Evolutionary conservation across 37 sponge, comb jelly and placozoan species (phyloP).

Genomic region (Crambe crambe): DNA sequence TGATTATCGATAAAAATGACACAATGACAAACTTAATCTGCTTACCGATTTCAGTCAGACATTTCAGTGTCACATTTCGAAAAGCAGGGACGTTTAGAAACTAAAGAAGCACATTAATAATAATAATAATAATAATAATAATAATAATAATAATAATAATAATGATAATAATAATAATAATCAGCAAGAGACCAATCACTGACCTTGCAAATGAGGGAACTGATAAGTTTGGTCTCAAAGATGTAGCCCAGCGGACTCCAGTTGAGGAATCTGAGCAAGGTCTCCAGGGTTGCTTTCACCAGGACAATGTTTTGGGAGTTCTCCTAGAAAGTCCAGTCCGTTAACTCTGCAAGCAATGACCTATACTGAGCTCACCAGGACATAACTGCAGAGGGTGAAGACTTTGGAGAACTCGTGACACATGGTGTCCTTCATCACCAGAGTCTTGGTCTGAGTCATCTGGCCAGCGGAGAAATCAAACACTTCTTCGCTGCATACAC

Average conservation of each 20-base stretch:
- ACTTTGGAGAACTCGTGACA: conserved; percentile 95
- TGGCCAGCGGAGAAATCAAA: conserved; percentile 97
- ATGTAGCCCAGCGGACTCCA: conserved; percentile 99
- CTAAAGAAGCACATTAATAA: conserved; percentile 45
- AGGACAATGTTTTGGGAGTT: conserved; percentile 82
- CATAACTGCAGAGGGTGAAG: conserved; percentile 88
- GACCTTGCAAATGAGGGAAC: conserved; percentile 93
- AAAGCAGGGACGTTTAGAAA: conserved; percentile 95
- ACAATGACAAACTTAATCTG: neutral
- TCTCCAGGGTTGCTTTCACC: conserved; percentile 75
- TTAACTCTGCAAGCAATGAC: neutral
- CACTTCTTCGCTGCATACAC: conserved; percentile 97
- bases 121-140: too few species aligned
- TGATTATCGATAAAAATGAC: neutral
- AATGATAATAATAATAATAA: neutral
- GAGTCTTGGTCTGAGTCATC: conserved; percentile 97
- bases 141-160: too few species aligned
- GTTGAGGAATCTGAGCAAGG: conserved; percentile 88
- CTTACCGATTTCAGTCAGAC: conserved; percentile 96
- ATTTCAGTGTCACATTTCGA: conserved; percentile 96
- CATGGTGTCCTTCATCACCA: conserved; percentile 98
- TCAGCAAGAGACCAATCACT: too few species aligned
- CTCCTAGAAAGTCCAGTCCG: conserved; percentile 40
- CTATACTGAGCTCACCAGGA: conserved; percentile 64
- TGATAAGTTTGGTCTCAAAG: conserved; percentile 98